These are phyloP conservation scores for Bombus impatiens DNA, from an alignment of 1,140 invertebrate species.

Conservation along the genomic window DNA sequence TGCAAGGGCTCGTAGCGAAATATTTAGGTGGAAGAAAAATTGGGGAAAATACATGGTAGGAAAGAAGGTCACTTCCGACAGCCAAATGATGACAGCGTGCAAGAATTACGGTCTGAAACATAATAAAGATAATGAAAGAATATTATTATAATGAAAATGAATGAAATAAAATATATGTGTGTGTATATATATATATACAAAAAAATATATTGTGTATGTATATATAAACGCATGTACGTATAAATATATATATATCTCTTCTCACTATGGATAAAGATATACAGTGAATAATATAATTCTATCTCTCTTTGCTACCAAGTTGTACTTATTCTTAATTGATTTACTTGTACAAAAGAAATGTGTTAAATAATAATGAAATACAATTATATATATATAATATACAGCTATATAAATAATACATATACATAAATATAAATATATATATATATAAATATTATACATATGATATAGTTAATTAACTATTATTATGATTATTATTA, in stretches of 20 bases:
- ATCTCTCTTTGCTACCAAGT: slow-evolving; percentile 83
- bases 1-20: background rate
- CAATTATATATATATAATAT: slow-evolving; percentile 64
- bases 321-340: slow-evolving; percentile 83
- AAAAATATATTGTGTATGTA: slow-evolving; percentile 71
- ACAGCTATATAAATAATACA: slow-evolving; percentile 38
- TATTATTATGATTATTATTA: slow-evolving; percentile 38
- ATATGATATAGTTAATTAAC: slow-evolving; percentile 48
- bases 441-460: slow-evolving; percentile 52
- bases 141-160: slow-evolving; percentile 70
- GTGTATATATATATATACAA: slow-evolving; percentile 54
- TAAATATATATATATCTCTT: slow-evolving; percentile 77
- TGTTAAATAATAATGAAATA: slow-evolving; percentile 82
- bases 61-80: slow-evolving; percentile 63
- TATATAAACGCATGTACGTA: slow-evolving; percentile 36
- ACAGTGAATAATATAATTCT: slow-evolving; percentile 82
- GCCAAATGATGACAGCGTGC: slow-evolving; percentile 61
- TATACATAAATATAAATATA: slow-evolving; percentile 12
- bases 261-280: slow-evolving; percentile 80
- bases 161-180: slow-evolving; percentile 75
- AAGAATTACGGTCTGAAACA: slow-evolving; percentile 76
- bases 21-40: slow-evolving; percentile 16
- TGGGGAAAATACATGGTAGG: background rate
- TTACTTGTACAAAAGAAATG: slow-evolving; percentile 83
- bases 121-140: slow-evolving; percentile 77